Conservation (phyloP, 1,140 invertebrate species). For the Chironomus tepperi region DNA sequence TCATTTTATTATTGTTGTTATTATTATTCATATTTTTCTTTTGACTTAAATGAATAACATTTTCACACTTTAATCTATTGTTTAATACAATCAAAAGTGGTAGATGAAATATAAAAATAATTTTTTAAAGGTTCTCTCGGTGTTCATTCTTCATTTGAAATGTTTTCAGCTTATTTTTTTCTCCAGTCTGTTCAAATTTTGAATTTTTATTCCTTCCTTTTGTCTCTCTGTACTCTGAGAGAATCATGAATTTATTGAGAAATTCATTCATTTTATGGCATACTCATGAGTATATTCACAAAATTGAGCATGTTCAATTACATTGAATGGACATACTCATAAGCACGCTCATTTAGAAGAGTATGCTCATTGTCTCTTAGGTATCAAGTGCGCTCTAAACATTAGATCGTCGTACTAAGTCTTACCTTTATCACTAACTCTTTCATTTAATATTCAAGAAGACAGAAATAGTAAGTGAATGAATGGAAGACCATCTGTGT, state of each 20-base stretch:
- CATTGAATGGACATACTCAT: no score
- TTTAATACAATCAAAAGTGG: not conserved
- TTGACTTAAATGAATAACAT: not conserved
- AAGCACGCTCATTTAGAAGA: no score
- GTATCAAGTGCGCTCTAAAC: no score
- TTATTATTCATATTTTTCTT: not conserved
- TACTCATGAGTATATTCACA: no score
- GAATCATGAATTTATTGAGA: no score
- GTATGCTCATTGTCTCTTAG: no score
- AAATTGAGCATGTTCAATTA: no score
- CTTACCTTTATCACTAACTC: not conserved
- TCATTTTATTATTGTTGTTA: not conserved
- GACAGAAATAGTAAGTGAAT: no score
- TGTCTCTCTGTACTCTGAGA: no score
- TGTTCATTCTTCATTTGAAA: not conserved
- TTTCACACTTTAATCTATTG: constrained; percentile 22
- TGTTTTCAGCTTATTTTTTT: not conserved
- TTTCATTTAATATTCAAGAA: not conserved
- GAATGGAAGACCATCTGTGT: constrained; percentile 3
- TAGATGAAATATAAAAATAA: not conserved
- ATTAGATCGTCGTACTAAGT: no score
- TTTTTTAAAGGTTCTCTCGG: not conserved
- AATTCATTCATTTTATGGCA: no score
- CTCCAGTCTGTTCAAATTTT: not conserved
- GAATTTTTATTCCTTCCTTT: no score